Percentiles rank a stretch among this genome's conserved stretches.
These are phyloP conservation scores for Diploptera punctata DNA, from an alignment of 2,888 invertebrate genomes.

Conservation along the genomic window DNA sequence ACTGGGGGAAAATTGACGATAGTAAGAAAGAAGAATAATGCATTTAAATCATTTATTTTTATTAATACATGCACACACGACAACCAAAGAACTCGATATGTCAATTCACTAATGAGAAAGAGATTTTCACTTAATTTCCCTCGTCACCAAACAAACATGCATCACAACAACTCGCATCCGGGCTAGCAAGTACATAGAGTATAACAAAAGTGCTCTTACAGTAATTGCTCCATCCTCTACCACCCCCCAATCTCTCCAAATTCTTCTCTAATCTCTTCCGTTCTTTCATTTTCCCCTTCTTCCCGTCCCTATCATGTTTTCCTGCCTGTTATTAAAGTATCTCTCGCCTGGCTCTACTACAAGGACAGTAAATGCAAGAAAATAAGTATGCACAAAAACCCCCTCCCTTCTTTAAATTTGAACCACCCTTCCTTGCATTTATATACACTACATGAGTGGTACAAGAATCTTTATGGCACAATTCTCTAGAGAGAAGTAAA, in stretches of 20 bases:
- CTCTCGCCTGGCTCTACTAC: not conserved
- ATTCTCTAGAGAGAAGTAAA: not conserved
- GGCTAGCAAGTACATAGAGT: not conserved
- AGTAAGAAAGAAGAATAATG: too few relatives aligned
- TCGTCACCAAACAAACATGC: not conserved
- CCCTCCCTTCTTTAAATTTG: not conserved
- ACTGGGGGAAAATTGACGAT: too few relatives aligned
- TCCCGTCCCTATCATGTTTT: not conserved
- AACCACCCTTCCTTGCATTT: not conserved
- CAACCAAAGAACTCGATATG: too few relatives aligned
- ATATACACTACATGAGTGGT: not conserved
- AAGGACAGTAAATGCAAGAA: conserved; percentile 27
- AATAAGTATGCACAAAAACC: conserved; percentile 12
- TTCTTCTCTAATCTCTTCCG: not conserved
- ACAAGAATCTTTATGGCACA: not conserved
- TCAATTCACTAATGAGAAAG: not conserved
- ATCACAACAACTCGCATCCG: not conserved
- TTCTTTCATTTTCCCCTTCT: not conserved
- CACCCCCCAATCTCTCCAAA: not conserved
- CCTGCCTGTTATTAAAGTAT: not conserved
- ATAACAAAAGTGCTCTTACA: conserved; percentile 27
- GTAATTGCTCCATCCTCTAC: conserved; percentile 12
- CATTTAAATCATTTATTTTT: too few relatives aligned
- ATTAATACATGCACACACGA: too few relatives aligned
- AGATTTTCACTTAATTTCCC: not conserved